Base-by-base conservation (phyloP, 2,797 vertebrate genomes). In the Kryptopterus vitreolus region DNA sequence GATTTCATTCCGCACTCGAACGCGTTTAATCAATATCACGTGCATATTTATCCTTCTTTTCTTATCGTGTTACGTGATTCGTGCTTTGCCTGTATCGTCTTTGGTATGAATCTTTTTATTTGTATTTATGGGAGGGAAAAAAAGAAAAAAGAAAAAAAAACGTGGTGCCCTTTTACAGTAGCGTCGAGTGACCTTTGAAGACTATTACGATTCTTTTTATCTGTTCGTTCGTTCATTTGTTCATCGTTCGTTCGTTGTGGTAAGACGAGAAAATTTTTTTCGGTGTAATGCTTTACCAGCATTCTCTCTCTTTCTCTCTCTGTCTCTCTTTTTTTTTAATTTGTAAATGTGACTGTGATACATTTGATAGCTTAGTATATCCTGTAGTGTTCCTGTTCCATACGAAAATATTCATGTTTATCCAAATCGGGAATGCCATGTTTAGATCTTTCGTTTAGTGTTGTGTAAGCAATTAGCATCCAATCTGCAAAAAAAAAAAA, bases 21-120 rank as follows among this genome's bases (percentile, higher is more conserved):
- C 73, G 31, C 18, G 38, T 61, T 68, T 66, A 73, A 66, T 74
- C 57, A 59, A 65, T 78, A 76, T 75, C 74, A 68, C 31, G 26
- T 75, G 38, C 77, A 78, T 78, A 78, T 76, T 69, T 83, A 55
- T 69, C 69, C 78, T 81, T 81, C 53, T 59, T 83, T 87, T 79
- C 83, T 73, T 73, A 57, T 76, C 35, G 83, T 87, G 75, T 85
- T 59, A 76, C 57, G 82, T 87, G 70, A 83, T 80, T 46, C 69
- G 71, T 87, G 84, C 74, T 84, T 75, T 84, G 75, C 80, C 82
- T 83, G 84, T 83, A 70, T 83, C 55, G 86, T 83, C 79, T 24
- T 78, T 50, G n/a, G 58, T 81, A 81, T 81, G 76, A 74, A 72
- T 72, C 31, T 75, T 83, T n/a, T 86, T 74, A 57, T 79, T 81